These are phyloP conservation scores for Rhynchotus rufescens DNA, from an alignment of 2,797 vertebrate species.

Conservation along the genomic window DNA sequence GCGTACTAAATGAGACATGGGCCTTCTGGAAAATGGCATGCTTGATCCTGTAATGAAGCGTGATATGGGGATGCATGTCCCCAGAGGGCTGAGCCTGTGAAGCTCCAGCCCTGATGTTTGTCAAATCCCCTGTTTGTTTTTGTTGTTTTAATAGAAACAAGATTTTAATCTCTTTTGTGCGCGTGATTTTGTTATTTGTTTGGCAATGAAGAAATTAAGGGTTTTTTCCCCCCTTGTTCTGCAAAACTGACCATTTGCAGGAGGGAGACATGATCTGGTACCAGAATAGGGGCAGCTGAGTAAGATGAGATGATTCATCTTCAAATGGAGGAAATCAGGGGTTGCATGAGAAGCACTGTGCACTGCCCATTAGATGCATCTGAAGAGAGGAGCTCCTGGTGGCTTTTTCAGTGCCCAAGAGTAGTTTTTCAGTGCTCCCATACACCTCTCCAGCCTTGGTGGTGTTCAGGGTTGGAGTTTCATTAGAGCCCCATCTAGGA, in stretches of 20 bases:
- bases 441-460: background rate
- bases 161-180: background rate
- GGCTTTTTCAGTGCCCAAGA: background rate
- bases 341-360: background rate
- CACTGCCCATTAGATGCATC: background rate
- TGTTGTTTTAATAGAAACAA: background rate
- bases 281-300: background rate
- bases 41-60: background rate
- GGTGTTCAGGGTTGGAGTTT: background rate
- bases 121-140: background rate
- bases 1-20: background rate
- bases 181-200: background rate
- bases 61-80: background rate
- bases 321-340: background rate
- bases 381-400: background rate
- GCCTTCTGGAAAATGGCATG: background rate
- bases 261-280: background rate
- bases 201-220: background rate
- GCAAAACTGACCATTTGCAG: background rate
- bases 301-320: background rate
- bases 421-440: background rate
- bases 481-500: background rate
- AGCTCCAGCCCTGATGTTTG: background rate
- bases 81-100: background rate
- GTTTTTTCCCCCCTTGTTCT: background rate